phyloP scores from a whole-genome alignment of 2,113 vertebrate species.

The Lagopus leucura region DNA sequence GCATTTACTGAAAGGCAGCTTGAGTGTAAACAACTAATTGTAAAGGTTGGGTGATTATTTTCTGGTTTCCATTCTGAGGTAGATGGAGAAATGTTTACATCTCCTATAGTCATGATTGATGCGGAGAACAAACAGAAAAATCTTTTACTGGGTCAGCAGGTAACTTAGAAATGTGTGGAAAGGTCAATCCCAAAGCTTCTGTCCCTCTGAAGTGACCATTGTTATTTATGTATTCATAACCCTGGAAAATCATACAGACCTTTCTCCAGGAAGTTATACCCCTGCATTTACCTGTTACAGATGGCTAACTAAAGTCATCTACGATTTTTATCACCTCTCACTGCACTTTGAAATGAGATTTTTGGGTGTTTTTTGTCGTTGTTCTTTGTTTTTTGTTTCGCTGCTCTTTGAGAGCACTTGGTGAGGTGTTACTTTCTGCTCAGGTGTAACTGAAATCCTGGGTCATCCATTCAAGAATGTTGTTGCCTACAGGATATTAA shows the following conservation, averaged over 20 bases:
- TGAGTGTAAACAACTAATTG: constrained; percentile 55
- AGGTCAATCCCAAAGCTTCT: constrained; percentile 64
- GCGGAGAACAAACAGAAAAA: constrained; percentile 47
- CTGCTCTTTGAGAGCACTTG: neutral
- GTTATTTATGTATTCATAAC: constrained; percentile 64
- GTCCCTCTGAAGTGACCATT: constrained; percentile 26
- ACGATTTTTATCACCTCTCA: constrained; percentile 64
- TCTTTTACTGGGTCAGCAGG: constrained; percentile 37
- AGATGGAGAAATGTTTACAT: constrained; percentile 53
- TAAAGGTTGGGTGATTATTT: constrained; percentile 34
- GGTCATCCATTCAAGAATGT: constrained; percentile 41
- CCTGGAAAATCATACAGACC: constrained; percentile 48
- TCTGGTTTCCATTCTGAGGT: constrained; percentile 63
- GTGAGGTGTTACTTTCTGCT: constrained; percentile 71
- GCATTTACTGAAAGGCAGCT: constrained; percentile 10
- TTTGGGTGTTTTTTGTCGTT: neutral
- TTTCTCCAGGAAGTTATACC: constrained; percentile 67
- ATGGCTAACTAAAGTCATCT: constrained; percentile 71
- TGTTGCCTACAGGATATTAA: constrained; percentile 68
- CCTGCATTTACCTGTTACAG: constrained; percentile 70
- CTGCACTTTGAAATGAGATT: constrained; percentile 58
- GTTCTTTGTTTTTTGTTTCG: neutral
- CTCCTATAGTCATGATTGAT: constrained; percentile 54
- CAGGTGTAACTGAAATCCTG: constrained; percentile 74
- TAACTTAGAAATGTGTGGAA: constrained; percentile 44